These are phyloP conservation scores for Columba guinea DNA, from an alignment of 2,797 vertebrate species.

Conservation along the genomic window DNA sequence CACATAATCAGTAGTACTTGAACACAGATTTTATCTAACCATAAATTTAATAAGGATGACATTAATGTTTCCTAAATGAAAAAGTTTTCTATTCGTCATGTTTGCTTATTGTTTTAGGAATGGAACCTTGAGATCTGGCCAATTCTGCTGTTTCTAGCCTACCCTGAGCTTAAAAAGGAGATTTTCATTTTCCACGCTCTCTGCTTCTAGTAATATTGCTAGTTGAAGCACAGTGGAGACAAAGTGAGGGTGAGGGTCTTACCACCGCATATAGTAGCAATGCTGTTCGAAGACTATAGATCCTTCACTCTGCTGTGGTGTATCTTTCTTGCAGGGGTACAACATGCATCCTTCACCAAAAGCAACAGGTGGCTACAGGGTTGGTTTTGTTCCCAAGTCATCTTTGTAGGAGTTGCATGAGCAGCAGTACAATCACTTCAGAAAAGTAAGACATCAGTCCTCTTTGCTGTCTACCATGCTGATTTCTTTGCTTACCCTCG, in stretches of 20 bases:
- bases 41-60: constrained; percentile 25
- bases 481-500: not conserved
- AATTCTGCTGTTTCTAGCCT: not conserved
- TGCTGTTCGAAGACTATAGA: not conserved
- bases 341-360: not conserved
- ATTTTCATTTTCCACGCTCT: not conserved
- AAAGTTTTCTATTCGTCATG: constrained; percentile 17
- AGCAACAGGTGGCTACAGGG: accelerated
- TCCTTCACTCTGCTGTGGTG: not conserved
- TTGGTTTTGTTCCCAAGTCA: not conserved
- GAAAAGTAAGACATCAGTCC: not conserved
- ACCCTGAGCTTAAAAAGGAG: not conserved
- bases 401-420: not conserved
- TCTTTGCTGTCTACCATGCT: not conserved
- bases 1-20: not conserved
- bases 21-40: constrained; percentile 38
- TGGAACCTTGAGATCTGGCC: not conserved
- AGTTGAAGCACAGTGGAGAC: not conserved
- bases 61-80: constrained; percentile 44
- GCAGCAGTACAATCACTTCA: not conserved
- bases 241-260: not conserved
- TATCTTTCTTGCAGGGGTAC: not conserved
- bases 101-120: constrained; percentile 23
- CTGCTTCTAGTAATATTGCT: not conserved
- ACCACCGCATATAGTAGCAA: not conserved